Evolutionary conservation across 2,797 vertebrate genomes (phyloP).

Genomic region (Centropyge bicolor): DNA sequence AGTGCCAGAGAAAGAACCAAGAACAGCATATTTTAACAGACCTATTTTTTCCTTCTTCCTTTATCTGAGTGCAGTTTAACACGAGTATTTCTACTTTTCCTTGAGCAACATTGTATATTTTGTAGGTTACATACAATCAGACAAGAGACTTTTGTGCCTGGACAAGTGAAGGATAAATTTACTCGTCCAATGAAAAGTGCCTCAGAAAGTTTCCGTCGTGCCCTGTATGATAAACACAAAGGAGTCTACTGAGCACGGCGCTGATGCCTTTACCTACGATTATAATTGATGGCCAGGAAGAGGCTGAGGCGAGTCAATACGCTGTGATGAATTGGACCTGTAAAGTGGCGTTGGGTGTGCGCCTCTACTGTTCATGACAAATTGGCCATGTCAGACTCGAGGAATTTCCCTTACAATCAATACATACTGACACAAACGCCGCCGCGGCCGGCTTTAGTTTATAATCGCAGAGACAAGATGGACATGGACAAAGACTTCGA

Average conservation of each 20-base stretch:
- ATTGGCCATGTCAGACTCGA: constrained; percentile 62
- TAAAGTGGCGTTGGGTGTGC: constrained; percentile 53
- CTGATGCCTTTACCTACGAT: constrained; percentile 51
- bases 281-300: constrained; percentile 68
- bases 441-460: constrained; percentile 38
- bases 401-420: constrained; percentile 72
- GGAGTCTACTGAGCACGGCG: constrained; percentile 18
- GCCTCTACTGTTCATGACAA: constrained; percentile 67
- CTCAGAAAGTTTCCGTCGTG: too few relatives aligned
- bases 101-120: too few relatives aligned
- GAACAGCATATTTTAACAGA: too few relatives aligned
- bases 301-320: constrained; percentile 71
- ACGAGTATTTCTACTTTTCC: too few relatives aligned
- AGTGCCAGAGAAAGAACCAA: too few relatives aligned
- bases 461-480: constrained; percentile 37
- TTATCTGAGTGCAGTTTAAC: too few relatives aligned
- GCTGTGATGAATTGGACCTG: constrained; percentile 65
- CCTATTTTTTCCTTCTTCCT: too few relatives aligned
- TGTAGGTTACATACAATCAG: too few relatives aligned
- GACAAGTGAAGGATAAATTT: too few relatives aligned
- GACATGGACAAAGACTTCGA: neutral
- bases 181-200: too few relatives aligned
- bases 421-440: constrained; percentile 58
- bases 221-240: constrained; percentile 42
- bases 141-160: too few relatives aligned